These are phyloP conservation scores for Rhinatrema bivittatum DNA, from an alignment of 2,797 vertebrate genomes.

Conservation along the genomic window DNA sequence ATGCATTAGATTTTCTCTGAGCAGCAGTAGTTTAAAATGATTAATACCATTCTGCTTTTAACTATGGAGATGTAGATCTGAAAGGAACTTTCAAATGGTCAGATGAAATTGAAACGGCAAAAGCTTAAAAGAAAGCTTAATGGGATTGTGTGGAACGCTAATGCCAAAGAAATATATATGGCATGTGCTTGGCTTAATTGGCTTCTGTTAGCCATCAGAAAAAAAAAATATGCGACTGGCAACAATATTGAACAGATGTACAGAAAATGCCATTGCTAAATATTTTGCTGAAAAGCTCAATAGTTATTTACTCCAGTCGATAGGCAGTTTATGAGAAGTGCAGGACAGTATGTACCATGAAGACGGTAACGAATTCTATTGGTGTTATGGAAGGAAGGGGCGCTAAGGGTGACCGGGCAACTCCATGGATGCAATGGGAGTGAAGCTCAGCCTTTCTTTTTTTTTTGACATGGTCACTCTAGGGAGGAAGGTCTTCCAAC, in stretches of 20 bases:
- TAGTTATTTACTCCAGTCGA: constrained; percentile 8
- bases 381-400: too few relatives aligned
- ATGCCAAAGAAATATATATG: constrained; percentile 29
- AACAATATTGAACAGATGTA: constrained; percentile 26
- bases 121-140: constrained; percentile 24
- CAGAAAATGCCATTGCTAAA: background rate
- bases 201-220: constrained; percentile 22
- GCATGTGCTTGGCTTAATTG: constrained; percentile 26
- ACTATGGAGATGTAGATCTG: constrained; percentile 29
- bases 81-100: constrained; percentile 21
- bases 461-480: too few relatives aligned
- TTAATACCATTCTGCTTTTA: constrained; percentile 36
- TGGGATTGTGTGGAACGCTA: constrained; percentile 22
- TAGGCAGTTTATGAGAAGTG: constrained; percentile 6
- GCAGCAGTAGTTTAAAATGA: constrained; percentile 27
- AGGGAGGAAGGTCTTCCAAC: too few relatives aligned
- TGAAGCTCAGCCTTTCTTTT: too few relatives aligned
- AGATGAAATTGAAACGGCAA: constrained; percentile 30
- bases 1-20: constrained; percentile 28
- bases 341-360: too few relatives aligned
- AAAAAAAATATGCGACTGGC: constrained; percentile 14
- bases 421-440: too few relatives aligned
- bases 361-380: too few relatives aligned
- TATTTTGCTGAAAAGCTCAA: constrained; percentile 17
- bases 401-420: too few relatives aligned